Conservation (phyloP, 1,140 invertebrate species). For the Thalassaphorura encarpata region DNA sequence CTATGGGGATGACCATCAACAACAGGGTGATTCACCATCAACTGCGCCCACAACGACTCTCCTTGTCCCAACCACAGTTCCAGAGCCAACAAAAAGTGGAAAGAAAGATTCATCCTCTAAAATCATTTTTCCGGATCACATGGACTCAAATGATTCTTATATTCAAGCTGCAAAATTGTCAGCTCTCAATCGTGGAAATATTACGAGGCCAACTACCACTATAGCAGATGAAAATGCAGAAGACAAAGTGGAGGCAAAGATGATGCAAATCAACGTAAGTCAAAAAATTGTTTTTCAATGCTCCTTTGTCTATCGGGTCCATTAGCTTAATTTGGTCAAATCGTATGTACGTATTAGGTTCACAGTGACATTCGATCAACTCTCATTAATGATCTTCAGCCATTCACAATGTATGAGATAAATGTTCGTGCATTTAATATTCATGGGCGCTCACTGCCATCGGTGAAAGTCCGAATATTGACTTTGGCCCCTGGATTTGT, state of each 20-base stretch:
- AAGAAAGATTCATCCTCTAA: not conserved
- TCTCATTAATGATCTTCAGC: slow-evolving; percentile 48
- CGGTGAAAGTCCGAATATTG: slow-evolving; percentile 53
- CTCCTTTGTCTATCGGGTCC: too few species aligned
- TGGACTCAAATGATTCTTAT: slow-evolving; percentile 6
- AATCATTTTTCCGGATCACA: not conserved
- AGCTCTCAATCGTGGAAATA: not conserved
- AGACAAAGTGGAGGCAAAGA: slow-evolving; percentile 24
- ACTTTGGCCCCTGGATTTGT: slow-evolving; percentile 51
- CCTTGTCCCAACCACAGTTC: too few species aligned
- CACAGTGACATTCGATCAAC: slow-evolving; percentile 46
- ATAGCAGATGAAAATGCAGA: slow-evolving; percentile 12
- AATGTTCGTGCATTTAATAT: slow-evolving; percentile 58
- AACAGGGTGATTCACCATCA: not conserved
- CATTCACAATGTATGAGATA: slow-evolving; percentile 73
- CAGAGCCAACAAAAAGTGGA: too few species aligned
- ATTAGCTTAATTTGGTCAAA: too few species aligned
- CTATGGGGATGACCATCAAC: too few species aligned
- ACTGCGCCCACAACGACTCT: not conserved
- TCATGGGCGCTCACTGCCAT: slow-evolving; percentile 61
- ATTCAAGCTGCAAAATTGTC: not conserved
- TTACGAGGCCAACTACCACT: not conserved
- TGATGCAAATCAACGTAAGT: slow-evolving; percentile 26
- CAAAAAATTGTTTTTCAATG: too few species aligned
- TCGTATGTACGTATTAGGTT: slow-evolving; percentile 40